phyloP scores from a whole-genome alignment of 2,888 invertebrate species.

The Proisotoma minuta region DNA sequence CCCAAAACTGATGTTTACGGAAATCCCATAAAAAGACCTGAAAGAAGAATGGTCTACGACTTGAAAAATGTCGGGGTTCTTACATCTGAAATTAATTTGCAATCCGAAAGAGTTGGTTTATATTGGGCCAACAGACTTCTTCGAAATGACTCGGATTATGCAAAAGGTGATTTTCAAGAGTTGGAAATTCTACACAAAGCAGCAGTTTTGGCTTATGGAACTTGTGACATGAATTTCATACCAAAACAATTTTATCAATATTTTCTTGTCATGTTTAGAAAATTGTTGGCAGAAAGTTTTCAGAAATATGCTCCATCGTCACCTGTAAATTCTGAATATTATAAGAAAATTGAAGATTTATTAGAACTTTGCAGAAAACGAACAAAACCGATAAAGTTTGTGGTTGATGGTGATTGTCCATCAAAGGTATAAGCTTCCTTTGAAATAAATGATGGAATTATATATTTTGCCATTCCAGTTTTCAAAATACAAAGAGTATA shows the following conservation, averaged over 20 bases:
- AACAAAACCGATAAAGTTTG: slow-evolving; percentile 17
- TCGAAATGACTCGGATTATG: slow-evolving; percentile 23
- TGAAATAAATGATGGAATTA: background rate
- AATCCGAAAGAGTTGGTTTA: slow-evolving; percentile 32
- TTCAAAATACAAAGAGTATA: slow-evolving; percentile 22
- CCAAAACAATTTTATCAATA: slow-evolving; percentile 41
- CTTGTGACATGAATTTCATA: slow-evolving; percentile 31
- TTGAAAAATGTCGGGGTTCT: slow-evolving; percentile 33
- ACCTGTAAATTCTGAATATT: slow-evolving; percentile 26
- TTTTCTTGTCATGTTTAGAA: slow-evolving; percentile 36
- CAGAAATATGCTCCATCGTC: slow-evolving; percentile 36
- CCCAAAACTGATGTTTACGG: slow-evolving; percentile 24
- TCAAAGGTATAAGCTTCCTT: slow-evolving; percentile 17
- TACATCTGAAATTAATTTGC: slow-evolving; percentile 36
- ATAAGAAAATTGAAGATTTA: slow-evolving; percentile 23
- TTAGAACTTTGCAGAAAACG: slow-evolving; percentile 27
- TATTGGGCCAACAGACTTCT: slow-evolving; percentile 36
- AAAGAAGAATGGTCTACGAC: slow-evolving; percentile 28
- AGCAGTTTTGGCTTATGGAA: slow-evolving; percentile 35
- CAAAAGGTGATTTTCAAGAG: slow-evolving; percentile 29
- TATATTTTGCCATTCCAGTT: background rate
- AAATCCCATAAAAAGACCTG: slow-evolving; percentile 15
- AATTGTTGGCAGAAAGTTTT: slow-evolving; percentile 35
- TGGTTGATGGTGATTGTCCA: slow-evolving; percentile 24
- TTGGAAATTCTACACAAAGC: slow-evolving; percentile 31